phyloP scores from a whole-genome alignment of 2,797 vertebrate species.

The Notolepis coatsorum region DNA sequence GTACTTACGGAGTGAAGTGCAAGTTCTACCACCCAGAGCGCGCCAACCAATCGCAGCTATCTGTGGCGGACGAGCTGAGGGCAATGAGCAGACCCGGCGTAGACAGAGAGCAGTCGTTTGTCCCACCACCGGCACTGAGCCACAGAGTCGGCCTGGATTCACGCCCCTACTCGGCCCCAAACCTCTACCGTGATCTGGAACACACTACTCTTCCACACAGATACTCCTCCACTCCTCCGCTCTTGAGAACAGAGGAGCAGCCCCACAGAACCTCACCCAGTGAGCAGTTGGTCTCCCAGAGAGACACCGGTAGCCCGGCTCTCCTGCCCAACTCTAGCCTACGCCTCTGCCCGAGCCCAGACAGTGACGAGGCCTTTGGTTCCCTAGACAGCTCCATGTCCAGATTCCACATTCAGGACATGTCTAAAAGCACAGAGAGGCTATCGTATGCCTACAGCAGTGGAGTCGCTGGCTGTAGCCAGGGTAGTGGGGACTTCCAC shows the following conservation, averaged over 20 bases:
- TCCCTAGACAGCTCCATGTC: slow-evolving; percentile 69
- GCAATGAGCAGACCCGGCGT: slow-evolving; percentile 71
- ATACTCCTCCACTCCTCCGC: slow-evolving; percentile 32
- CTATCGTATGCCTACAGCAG: slow-evolving; percentile 64
- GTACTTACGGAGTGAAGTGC: slow-evolving; percentile 92
- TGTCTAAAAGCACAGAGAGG: slow-evolving; percentile 14
- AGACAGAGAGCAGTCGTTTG: slow-evolving; percentile 56
- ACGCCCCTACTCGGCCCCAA: background rate
- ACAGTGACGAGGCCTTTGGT: slow-evolving; percentile 68
- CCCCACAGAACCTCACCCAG: slow-evolving; percentile 43
- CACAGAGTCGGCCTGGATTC: slow-evolving; percentile 15
- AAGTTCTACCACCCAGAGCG: slow-evolving; percentile 91
- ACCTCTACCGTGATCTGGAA: slow-evolving; percentile 26
- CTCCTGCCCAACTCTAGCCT: slow-evolving; percentile 9
- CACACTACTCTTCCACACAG: slow-evolving; percentile 11
- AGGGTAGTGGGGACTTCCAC: slow-evolving; percentile 44
- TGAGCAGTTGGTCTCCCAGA: slow-evolving; percentile 32
- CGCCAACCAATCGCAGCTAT: slow-evolving; percentile 80
- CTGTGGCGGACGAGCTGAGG: slow-evolving; percentile 90
- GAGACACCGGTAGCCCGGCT: slow-evolving; percentile 35
- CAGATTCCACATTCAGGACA: slow-evolving; percentile 51
- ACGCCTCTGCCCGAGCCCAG: slow-evolving; percentile 29
- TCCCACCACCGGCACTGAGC: background rate
- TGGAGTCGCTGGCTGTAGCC: slow-evolving; percentile 58
- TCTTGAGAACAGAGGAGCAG: slow-evolving; percentile 37